Conservation (phyloP, 2,888 invertebrate species). For the Arge pagana region DNA sequence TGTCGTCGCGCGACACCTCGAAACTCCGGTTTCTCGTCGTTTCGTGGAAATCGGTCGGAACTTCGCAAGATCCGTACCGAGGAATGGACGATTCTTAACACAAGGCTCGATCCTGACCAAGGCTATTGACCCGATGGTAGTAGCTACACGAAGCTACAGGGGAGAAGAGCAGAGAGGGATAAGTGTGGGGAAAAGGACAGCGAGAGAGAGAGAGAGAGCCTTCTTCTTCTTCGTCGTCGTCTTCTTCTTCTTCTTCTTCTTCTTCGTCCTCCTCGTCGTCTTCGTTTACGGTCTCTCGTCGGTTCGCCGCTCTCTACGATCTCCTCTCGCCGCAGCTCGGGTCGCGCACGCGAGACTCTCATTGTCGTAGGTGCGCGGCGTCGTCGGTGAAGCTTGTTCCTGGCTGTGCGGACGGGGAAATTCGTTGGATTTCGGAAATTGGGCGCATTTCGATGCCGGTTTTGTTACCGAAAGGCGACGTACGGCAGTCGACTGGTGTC, state of each 20-base stretch:
- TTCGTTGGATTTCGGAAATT: no score
- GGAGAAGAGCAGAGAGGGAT: background rate
- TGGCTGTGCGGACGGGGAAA: no score
- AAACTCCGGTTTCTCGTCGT: no score
- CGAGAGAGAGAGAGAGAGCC: background rate
- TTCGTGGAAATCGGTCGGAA: no score
- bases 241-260: background rate
- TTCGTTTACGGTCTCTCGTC: background rate
- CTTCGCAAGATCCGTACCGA: no score
- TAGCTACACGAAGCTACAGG: slow-evolving; percentile 9
- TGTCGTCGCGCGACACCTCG: no score
- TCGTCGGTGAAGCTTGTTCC: no score
- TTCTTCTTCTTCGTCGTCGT: background rate
- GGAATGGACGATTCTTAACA: background rate
- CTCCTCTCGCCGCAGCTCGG: slow-evolving; percentile 20
- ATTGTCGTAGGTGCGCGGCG: slow-evolving; percentile 14
- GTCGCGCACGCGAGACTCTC: slow-evolving; percentile 37
- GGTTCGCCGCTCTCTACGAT: slow-evolving; percentile 2
- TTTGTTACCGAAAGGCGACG: no score
- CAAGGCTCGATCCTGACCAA: slow-evolving; percentile 42
- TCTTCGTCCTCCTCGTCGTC: background rate
- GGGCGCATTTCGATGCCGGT: no score
- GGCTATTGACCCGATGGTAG: slow-evolving; percentile 49
- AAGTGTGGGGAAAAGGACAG: slow-evolving; percentile 6
- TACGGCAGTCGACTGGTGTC: no score